These are phyloP conservation scores for Tachina grossa DNA, from an alignment of 2,888 invertebrate species.

Conservation along the genomic window DNA sequence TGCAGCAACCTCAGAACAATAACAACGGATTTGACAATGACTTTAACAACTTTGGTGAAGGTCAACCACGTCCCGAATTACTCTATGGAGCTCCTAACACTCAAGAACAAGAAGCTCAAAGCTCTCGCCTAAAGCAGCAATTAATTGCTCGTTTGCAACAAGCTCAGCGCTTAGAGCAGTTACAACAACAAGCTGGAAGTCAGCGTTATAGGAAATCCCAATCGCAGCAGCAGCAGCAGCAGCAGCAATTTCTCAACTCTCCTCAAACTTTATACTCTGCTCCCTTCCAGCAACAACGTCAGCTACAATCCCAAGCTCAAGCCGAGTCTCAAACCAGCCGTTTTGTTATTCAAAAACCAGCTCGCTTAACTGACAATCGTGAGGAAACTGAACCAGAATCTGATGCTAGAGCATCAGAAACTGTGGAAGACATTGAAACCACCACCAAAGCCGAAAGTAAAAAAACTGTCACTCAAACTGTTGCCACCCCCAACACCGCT, in stretches of 20 bases:
- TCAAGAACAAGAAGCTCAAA: conserved; percentile 23
- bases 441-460: conserved; percentile 27
- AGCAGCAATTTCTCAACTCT: conserved; percentile 14
- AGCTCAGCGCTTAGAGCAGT: conserved; percentile 26
- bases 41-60: conserved; percentile 39
- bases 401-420: conserved; percentile 72
- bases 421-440: conserved; percentile 59
- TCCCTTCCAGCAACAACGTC: not conserved
- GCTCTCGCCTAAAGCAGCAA: conserved; percentile 31
- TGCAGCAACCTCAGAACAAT: conserved; percentile 3
- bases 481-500: conserved; percentile 11
- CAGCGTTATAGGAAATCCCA: conserved; percentile 35
- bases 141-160: conserved; percentile 31
- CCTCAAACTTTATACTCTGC: conserved; percentile 20
- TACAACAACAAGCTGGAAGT: conserved; percentile 16
- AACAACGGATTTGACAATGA: not conserved
- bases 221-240: conserved; percentile 1
- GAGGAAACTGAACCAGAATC: conserved; percentile 75
- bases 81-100: conserved; percentile 32
- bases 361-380: conserved; percentile 74
- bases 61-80: conserved; percentile 27
- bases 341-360: conserved; percentile 57
- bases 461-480: conserved; percentile 33
- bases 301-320: conserved; percentile 27
- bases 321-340: conserved; percentile 42